Evolutionary conservation across 2,888 invertebrate genomes (phyloP).

Genomic region (Gasteruption jaculator): DNA sequence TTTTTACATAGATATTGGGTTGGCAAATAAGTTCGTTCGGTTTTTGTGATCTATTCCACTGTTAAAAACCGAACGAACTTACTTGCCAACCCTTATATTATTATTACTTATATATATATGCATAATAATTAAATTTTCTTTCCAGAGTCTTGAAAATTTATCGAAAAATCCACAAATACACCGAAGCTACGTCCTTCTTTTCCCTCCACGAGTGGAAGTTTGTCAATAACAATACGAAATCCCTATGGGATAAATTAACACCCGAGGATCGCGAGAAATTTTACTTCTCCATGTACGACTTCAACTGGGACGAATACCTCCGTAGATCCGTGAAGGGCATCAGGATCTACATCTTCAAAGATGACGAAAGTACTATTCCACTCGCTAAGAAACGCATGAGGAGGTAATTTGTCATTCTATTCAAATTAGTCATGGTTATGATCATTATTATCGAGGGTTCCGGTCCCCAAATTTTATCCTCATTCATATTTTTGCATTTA

Average conservation of each 20-base stretch:
- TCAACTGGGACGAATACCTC: constrained; percentile 55
- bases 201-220: constrained; percentile 46
- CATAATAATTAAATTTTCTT: constrained; percentile 8
- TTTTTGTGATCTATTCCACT: too few species aligned
- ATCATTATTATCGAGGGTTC: too few species aligned
- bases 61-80: too few species aligned
- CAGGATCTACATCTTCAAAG: constrained; percentile 53
- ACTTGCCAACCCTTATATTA: not conserved
- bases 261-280: constrained; percentile 49
- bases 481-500: too few species aligned
- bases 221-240: constrained; percentile 33
- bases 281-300: constrained; percentile 50
- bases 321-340: constrained; percentile 53
- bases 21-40: too few species aligned
- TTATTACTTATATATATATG: not conserved
- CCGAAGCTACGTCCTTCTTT: constrained; percentile 53
- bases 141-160: constrained; percentile 53
- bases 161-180: constrained; percentile 52
- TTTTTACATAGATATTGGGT: constrained; percentile 5
- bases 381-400: constrained; percentile 37
- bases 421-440: too few species aligned
- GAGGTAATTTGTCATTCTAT: too few species aligned
- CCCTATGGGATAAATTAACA: constrained; percentile 50
- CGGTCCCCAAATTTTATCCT: too few species aligned
- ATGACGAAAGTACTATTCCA: constrained; percentile 42